Base-by-base conservation (phyloP, 2,888 invertebrate species). In the Tiliacea citrago region DNA sequence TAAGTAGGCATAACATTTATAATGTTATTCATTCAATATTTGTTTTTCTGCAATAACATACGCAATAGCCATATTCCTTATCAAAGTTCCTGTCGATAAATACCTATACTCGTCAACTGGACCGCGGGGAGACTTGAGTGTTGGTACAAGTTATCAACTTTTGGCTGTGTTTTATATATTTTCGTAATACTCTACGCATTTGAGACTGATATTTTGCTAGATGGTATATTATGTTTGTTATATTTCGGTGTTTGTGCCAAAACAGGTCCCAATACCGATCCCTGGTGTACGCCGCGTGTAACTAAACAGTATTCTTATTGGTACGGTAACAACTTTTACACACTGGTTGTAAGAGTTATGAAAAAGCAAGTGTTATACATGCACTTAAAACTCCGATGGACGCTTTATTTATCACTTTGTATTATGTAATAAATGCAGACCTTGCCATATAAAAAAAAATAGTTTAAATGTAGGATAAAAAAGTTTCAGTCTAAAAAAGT, bases 1-100 rank as follows among this genome's bases (percentile, higher is more conserved):
- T 81, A 81, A 61, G 53, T 81, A 81, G 73, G 77, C 74, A 74
- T 84, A 84, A 77, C 47, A 78, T 66, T 39, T 70, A 58, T 77
- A 76, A 75, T 84, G 78, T 71, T 83, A 84, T 80, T 66, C n/a
- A 77, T 83, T 69, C 53, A 79, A 86, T 66, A 79, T 81, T 80
- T 78, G 82, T 81, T 81, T 79, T 72, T 78, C 71, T 81, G 66
- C 66, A 79, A 61, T 78, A 85, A 73, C 61, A 81, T 79, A 79
- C 86, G 86, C 82, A 86, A 81, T 83, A 84, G 51, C n/a, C n/a
- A 53, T 47, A n/a, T 78, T 71, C 66, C 78, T 86, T 86, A 87
- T 87, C 87, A 71, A 72, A 74, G 81, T 80, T 81, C 81, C 84
- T 84, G 84, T 82, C 76, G 68, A 66, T 78, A 77, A 86, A 83